These are phyloP conservation scores for Sitodiplosis mosellana DNA, from an alignment of 1,140 invertebrate genomes.

Conservation along the genomic window DNA sequence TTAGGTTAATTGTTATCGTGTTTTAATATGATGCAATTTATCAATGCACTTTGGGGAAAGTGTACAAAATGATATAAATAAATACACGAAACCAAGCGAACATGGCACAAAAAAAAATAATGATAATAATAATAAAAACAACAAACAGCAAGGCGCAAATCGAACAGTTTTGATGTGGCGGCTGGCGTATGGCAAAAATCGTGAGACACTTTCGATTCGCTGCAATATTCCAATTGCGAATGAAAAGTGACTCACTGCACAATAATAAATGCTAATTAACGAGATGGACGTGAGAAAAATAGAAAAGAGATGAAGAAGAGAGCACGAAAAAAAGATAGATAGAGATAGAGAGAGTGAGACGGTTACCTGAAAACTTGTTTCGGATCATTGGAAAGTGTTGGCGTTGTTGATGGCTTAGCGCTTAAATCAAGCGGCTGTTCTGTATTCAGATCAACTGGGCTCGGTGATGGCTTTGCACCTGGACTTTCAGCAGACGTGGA, in stretches of 20 bases:
- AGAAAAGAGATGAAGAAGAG: not conserved
- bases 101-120: slow-evolving; percentile 2
- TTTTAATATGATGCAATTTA: no score
- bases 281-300: slow-evolving; percentile 2
- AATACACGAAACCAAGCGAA: slow-evolving; percentile 4
- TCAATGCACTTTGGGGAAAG: no score
- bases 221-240: no score
- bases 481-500: slow-evolving; percentile 10
- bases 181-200: no score
- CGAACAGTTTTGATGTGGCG: no score
- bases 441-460: slow-evolving; percentile 28
- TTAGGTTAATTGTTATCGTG: no score
- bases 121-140: not conserved
- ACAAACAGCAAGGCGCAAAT: not conserved
- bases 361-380: slow-evolving; percentile 5
- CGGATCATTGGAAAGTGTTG: not conserved
- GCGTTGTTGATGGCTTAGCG: slow-evolving; percentile 34
- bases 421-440: slow-evolving; percentile 65
- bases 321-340: slow-evolving; percentile 3
- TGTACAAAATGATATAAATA: no score
- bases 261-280: not conserved
- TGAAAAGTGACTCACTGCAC: not conserved
- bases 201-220: no score
- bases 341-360: slow-evolving; percentile 3
- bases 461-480: slow-evolving; percentile 18